A percentile compares a stretch with the other conserved stretches of the same genome.
Evolutionary conservation across 2,113 vertebrate species (phyloP).

Genomic region (Seriola rivoliana): DNA sequence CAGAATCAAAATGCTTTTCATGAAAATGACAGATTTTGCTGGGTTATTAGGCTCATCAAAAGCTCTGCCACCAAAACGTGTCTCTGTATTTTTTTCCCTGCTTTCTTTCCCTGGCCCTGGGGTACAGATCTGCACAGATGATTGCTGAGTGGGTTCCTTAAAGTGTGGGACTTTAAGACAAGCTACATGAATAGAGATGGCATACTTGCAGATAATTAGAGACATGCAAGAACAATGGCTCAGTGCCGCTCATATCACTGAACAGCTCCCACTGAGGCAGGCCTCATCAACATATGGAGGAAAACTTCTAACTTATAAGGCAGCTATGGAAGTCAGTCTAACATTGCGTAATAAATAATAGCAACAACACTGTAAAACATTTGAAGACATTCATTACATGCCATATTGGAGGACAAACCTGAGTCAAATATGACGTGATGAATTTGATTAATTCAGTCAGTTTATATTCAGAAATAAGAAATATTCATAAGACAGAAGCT

Average conservation of each 20-base stretch:
- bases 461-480: slow-evolving; percentile 24
- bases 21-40: slow-evolving; percentile 64
- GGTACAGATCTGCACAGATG: slow-evolving; percentile 56
- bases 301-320: slow-evolving; percentile 52
- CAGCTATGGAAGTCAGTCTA: slow-evolving; percentile 18
- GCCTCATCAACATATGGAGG: slow-evolving; percentile 24
- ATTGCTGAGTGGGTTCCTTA: slow-evolving; percentile 49
- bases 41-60: slow-evolving; percentile 68
- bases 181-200: slow-evolving; percentile 43
- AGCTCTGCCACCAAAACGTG: slow-evolving; percentile 42
- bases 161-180: slow-evolving; percentile 57
- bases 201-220: slow-evolving; percentile 57
- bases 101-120: slow-evolving; percentile 46
- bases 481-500: neutral
- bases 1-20: slow-evolving; percentile 54
- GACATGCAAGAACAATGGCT: slow-evolving; percentile 50
- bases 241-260: slow-evolving; percentile 35
- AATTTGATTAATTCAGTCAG: slow-evolving; percentile 15
- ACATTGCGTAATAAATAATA: slow-evolving; percentile 39
- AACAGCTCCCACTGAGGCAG: slow-evolving; percentile 35
- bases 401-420: slow-evolving; percentile 20
- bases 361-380: slow-evolving; percentile 43
- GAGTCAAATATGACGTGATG: neutral
- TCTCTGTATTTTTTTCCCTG: slow-evolving; percentile 40
- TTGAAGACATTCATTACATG: slow-evolving; percentile 30